A percentile compares a stretch with the other conserved stretches of the same genome.
Evolutionary conservation across 2,797 vertebrate species (phyloP).

Genomic region (Aselliscus stoliczkanus): DNA sequence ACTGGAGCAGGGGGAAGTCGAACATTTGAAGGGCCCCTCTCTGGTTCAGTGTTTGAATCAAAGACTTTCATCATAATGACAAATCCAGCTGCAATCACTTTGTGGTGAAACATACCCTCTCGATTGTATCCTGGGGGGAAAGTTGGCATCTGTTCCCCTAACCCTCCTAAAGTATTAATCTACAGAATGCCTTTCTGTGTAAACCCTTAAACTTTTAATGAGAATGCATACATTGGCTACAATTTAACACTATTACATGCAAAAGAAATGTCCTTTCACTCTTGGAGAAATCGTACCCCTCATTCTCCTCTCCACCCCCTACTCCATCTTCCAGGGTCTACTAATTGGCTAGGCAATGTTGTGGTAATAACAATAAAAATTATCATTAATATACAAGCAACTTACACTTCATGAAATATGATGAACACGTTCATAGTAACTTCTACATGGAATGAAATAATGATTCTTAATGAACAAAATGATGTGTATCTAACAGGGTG

Average conservation of each 20-base stretch:
- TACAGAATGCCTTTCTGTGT: constrained; percentile 52
- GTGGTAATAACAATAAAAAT: neutral
- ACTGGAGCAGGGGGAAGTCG: constrained; percentile 40
- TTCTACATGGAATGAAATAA: neutral
- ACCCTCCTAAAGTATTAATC: neutral
- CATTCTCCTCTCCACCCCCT: no score
- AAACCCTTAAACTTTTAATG: constrained; percentile 33
- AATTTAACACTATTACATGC: neutral
- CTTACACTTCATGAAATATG: neutral
- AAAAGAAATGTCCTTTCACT: neutral
- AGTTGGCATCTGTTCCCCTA: constrained; percentile 66
- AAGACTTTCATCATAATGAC: constrained; percentile 67
- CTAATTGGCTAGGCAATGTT: neutral
- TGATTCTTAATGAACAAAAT: neutral
- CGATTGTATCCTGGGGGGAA: constrained; percentile 61
- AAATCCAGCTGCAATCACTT: constrained; percentile 75
- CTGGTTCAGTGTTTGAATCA: constrained; percentile 54
- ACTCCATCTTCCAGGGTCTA: neutral
- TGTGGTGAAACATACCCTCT: constrained; percentile 67
- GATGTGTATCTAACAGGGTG: neutral
- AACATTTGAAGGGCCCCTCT: constrained; percentile 56
- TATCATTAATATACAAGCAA: neutral
- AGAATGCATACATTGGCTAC: neutral
- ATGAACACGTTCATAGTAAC: neutral
- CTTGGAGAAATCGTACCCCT: neutral